Evolutionary conservation across 2,113 vertebrate species (phyloP).

Genomic region (Collichthys lucidus): DNA sequence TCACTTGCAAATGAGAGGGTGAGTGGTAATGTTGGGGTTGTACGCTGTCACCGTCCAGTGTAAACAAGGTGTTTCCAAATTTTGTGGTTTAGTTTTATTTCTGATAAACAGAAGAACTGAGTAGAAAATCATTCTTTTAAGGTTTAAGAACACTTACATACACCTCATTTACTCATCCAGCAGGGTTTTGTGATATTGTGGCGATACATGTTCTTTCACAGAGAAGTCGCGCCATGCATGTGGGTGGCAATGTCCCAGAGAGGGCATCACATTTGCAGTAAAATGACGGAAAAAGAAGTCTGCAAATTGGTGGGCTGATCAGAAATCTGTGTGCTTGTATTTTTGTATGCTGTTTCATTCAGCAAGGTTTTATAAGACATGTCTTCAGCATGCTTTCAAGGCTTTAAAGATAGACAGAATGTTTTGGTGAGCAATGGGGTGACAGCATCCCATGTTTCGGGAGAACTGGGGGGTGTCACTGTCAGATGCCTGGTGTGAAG

Average conservation of each 20-base stretch:
- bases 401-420: slow-evolving; percentile 1
- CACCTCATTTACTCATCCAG: not conserved
- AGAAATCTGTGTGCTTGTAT: too few relatives aligned
- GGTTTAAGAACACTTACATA: too few relatives aligned
- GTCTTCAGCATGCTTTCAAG: not conserved
- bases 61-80: not conserved
- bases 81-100: not conserved
- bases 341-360: too few relatives aligned
- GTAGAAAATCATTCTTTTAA: too few relatives aligned
- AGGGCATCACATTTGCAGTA: not conserved
- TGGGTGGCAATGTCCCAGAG: not conserved
- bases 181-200: not conserved
- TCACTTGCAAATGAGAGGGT: too few relatives aligned
- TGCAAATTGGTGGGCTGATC: too few relatives aligned
- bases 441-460: not conserved
- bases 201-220: not conserved
- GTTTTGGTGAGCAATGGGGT: not conserved
- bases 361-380: not conserved
- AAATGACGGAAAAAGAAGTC: not conserved
- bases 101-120: not conserved
- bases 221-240: too few relatives aligned
- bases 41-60: not conserved
- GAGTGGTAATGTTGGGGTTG: not conserved
- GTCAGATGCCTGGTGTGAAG: slow-evolving; percentile 22
- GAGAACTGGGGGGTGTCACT: slow-evolving; percentile 16